These are phyloP conservation scores for Drosophila aff. DNA, from an alignment of 1,140 invertebrate genomes.

Conservation along the genomic window DNA sequence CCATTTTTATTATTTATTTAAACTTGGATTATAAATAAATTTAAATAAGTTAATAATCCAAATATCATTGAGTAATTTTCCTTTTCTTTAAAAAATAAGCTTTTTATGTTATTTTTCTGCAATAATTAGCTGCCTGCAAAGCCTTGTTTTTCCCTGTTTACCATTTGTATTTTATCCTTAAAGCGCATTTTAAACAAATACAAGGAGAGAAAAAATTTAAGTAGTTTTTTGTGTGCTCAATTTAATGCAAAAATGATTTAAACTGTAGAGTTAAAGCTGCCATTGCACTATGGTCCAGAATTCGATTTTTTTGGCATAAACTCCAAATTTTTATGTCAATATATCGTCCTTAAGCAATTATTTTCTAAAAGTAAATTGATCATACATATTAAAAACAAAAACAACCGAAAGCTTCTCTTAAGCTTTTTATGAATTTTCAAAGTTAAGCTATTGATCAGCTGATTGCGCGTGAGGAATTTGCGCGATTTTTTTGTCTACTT, in stretches of 20 bases:
- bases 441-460: no score
- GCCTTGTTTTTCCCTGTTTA: background rate
- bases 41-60: background rate
- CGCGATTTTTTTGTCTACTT: no score
- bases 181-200: constrained; percentile 8
- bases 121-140: constrained; percentile 6
- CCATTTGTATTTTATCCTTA: background rate
- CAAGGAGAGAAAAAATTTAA: background rate
- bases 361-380: no score
- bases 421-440: no score
- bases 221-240: background rate
- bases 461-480: no score
- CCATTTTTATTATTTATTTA: background rate
- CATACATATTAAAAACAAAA: no score
- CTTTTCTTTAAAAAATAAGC: no score
- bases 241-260: background rate
- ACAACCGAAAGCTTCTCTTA: no score
- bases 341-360: no score
- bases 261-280: constrained; percentile 1
- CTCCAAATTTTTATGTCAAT: no score
- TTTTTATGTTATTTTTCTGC: background rate
- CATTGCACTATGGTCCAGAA: no score
- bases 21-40: background rate
- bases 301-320: no score
- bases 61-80: background rate